Evolutionary conservation across 2,888 invertebrate species (phyloP).

Genomic region (Cistogaster globosa): DNA sequence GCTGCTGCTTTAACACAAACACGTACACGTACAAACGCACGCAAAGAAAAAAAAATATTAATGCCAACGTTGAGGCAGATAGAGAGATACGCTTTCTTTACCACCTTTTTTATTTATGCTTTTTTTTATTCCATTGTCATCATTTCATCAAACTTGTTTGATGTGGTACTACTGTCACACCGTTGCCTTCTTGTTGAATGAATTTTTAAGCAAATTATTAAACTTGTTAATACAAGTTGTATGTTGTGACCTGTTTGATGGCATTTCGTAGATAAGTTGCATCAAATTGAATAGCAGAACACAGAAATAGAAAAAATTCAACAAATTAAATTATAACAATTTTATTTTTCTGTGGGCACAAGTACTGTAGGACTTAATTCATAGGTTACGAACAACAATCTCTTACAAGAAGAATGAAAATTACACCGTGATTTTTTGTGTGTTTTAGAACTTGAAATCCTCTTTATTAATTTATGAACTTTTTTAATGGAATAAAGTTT

Average conservation of each 20-base stretch:
- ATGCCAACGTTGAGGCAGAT: slow-evolving; percentile 24
- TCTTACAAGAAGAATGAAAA: too few relatives aligned
- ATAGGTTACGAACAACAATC: not conserved
- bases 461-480: too few relatives aligned
- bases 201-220: slow-evolving; percentile 30
- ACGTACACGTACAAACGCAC: not conserved
- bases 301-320: slow-evolving; percentile 28
- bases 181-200: not conserved
- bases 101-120: slow-evolving; percentile 20
- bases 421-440: too few relatives aligned
- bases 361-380: slow-evolving; percentile 23
- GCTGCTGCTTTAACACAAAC: slow-evolving; percentile 37
- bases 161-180: slow-evolving; percentile 43
- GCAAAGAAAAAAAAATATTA: not conserved
- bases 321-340: slow-evolving; percentile 42
- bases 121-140: not conserved
- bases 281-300: slow-evolving; percentile 43
- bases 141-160: slow-evolving; percentile 47
- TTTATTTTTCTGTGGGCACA: slow-evolving; percentile 42
- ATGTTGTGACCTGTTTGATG: slow-evolving; percentile 53
- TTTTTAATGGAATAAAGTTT: too few relatives aligned
- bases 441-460: too few relatives aligned
- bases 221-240: slow-evolving; percentile 35
- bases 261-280: slow-evolving; percentile 45
- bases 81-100: slow-evolving; percentile 60